These are phyloP conservation scores for Bilobella aurantiaca DNA, from an alignment of 1,140 invertebrate genomes.

Conservation along the genomic window DNA sequence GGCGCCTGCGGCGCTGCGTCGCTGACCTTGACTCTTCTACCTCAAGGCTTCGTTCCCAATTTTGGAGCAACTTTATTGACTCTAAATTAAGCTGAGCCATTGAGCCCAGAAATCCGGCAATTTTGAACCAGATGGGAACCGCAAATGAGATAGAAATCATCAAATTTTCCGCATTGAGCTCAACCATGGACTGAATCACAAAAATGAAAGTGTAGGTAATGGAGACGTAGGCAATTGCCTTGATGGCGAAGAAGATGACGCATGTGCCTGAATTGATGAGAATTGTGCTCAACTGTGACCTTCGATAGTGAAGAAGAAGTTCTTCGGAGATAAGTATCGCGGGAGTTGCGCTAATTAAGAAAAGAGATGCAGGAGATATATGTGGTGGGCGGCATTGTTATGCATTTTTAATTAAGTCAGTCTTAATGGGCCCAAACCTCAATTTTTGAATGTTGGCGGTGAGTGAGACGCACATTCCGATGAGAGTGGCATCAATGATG, in stretches of 20 bases:
- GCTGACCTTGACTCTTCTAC: too few relatives aligned
- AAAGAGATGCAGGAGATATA: too few relatives aligned
- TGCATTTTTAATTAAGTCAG: not conserved
- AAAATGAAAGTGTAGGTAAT: conserved; percentile 40
- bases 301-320: not conserved
- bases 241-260: not conserved
- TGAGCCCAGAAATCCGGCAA: not conserved
- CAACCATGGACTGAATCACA: not conserved
- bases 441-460: not conserved
- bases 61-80: too few relatives aligned
- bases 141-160: not conserved
- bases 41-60: too few relatives aligned
- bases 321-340: not conserved
- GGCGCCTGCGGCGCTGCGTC: too few relatives aligned
- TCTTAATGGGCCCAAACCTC: not conserved
- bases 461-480: not conserved
- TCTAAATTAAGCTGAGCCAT: too few relatives aligned
- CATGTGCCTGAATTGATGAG: not conserved
- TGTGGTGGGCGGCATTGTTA: too few relatives aligned
- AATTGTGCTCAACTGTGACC: not conserved
- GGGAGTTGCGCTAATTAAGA: too few relatives aligned
- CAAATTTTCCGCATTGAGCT: not conserved
- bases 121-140: not conserved
- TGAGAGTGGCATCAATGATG: not conserved
- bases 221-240: not conserved